These are phyloP conservation scores for Epinotia brunnichana DNA, from an alignment of 2,888 invertebrate genomes.

Conservation along the genomic window DNA sequence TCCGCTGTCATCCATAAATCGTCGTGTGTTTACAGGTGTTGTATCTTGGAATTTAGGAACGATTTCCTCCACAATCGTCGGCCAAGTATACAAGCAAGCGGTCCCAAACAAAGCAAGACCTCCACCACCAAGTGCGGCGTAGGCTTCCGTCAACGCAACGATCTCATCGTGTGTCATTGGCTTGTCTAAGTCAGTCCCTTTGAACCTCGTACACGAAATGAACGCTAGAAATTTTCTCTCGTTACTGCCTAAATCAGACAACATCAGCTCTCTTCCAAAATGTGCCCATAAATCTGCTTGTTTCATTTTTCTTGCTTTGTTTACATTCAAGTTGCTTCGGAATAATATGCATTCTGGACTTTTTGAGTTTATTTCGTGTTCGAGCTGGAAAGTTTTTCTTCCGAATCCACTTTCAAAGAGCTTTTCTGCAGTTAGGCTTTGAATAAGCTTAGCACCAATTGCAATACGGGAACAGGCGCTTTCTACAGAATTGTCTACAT, in stretches of 20 bases:
- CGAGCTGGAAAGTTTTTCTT: constrained; percentile 92
- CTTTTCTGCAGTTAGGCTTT: constrained; percentile 94
- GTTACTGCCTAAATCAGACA: constrained; percentile 85
- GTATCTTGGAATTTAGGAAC: constrained; percentile 78
- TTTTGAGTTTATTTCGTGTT: constrained; percentile 84
- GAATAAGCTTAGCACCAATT: constrained; percentile 90
- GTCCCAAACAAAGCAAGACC: constrained; percentile 96
- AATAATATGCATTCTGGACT: constrained; percentile 88
- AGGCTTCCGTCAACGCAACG: constrained; percentile 88
- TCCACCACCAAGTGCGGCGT: constrained; percentile 96
- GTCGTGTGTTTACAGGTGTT: constrained; percentile 87
- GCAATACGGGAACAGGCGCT: constrained; percentile 90
- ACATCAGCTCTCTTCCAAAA: constrained; percentile 93
- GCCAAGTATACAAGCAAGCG: constrained; percentile 96
- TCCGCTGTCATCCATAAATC: constrained; percentile 95
- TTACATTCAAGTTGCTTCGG: constrained; percentile 87
- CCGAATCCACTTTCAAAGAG: constrained; percentile 90
- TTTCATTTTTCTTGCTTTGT: constrained; percentile 88
- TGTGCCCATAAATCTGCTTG: constrained; percentile 93
- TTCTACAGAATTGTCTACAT: constrained; percentile 86
- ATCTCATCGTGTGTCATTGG: constrained; percentile 88
- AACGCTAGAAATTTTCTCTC: constrained; percentile 95
- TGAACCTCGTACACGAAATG: constrained; percentile 92
- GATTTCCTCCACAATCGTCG: constrained; percentile 87
- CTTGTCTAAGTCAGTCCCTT: constrained; percentile 85